These are phyloP conservation scores for Panthera uncia DNA, from an alignment of 2,113 vertebrate genomes.

Conservation along the genomic window DNA sequence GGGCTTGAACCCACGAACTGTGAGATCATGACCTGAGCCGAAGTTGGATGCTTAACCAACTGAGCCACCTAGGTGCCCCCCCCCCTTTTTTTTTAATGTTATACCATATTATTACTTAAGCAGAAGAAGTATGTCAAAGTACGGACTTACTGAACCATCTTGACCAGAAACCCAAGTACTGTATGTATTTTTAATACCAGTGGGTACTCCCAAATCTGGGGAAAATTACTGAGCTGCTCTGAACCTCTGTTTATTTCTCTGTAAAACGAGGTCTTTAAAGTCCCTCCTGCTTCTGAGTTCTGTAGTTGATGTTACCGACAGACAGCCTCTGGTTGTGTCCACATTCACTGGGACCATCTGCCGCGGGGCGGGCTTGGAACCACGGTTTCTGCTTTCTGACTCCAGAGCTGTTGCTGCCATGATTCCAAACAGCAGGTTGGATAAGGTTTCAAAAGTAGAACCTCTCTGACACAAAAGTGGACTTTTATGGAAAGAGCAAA, in stretches of 20 bases:
- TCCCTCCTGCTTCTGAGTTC: background rate
- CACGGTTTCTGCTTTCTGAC: background rate
- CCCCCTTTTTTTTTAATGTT: background rate
- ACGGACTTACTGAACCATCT: background rate
- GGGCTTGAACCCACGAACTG: too few relatives aligned
- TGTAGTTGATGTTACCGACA: background rate
- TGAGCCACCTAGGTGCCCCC: too few relatives aligned
- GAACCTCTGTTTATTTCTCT: background rate
- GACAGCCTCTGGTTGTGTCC: background rate
- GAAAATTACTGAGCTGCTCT: background rate
- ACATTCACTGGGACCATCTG: background rate
- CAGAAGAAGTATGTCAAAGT: background rate
- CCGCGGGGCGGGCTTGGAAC: background rate
- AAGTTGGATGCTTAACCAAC: too few relatives aligned
- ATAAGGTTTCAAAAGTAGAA: constrained; percentile 12
- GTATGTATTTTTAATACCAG: background rate
- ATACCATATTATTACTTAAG: background rate
- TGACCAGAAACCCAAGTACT: background rate
- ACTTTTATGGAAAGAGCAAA: background rate
- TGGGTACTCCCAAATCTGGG: background rate
- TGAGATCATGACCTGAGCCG: too few relatives aligned
- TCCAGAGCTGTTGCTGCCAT: background rate
- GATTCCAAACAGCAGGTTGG: background rate
- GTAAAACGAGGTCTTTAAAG: background rate
- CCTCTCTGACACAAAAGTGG: background rate